These are phyloP conservation scores for Drosophila novamexicana DNA, from an alignment of 1,140 invertebrate genomes.

Conservation along the genomic window DNA sequence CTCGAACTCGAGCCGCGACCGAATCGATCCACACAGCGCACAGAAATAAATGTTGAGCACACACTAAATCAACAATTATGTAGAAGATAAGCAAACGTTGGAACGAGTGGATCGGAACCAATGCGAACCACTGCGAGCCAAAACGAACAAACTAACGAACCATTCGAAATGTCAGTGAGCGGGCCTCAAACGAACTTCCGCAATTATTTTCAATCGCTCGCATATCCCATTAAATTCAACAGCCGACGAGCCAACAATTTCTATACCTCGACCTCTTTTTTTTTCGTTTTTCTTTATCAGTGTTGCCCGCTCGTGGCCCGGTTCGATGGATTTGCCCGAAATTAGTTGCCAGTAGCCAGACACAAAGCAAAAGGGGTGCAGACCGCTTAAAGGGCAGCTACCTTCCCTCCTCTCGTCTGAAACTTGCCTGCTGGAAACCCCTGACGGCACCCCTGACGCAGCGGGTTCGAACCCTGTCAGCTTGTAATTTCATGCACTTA, in stretches of 20 bases:
- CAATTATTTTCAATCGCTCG: conserved; percentile 72
- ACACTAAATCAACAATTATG: conserved; percentile 82
- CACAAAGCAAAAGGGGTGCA: conserved; percentile 62
- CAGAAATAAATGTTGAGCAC: conserved; percentile 75
- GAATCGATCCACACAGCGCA: conserved; percentile 44
- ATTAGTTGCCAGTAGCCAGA: conserved; percentile 52
- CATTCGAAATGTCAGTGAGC: conserved; percentile 31
- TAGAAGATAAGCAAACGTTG: conserved; percentile 66
- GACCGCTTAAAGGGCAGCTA: conserved; percentile 12
- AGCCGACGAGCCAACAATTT: conserved; percentile 29
- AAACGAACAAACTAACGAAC: conserved; percentile 21
- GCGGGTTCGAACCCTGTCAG: conserved; percentile 23
- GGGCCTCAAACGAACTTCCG: conserved; percentile 64
- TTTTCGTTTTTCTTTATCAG: conserved; percentile 27
- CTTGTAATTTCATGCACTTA: conserved; percentile 82
- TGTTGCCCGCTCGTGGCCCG: not conserved
- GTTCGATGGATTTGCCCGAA: conserved; percentile 29
- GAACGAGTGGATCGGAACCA: not conserved
- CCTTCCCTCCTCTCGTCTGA: not conserved
- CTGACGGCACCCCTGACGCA: conserved; percentile 1
- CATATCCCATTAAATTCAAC: conserved; percentile 67
- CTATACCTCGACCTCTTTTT: conserved; percentile 49
- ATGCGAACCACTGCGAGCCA: conserved; percentile 8
- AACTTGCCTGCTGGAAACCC: not conserved
- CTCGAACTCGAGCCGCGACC: not conserved